Percentiles rank a stretch among this genome's conserved stretches.
Conservation (phyloP, 2,888 invertebrate species). For the Drosophila planitibia region DNA sequence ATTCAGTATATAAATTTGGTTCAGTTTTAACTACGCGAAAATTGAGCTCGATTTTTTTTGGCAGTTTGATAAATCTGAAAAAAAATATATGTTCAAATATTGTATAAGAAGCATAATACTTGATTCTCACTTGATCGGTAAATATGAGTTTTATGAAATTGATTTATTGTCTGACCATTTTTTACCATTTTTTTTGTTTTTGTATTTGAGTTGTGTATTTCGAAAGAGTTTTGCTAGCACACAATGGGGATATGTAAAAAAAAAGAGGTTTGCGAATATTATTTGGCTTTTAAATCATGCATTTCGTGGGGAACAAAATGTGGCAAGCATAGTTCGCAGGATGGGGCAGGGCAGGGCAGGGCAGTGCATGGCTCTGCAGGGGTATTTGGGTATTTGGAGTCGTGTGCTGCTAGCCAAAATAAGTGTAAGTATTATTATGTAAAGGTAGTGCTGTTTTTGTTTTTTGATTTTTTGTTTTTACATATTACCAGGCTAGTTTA, state of each 20-base stretch:
- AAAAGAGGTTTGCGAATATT: not conserved
- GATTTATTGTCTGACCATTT: not conserved
- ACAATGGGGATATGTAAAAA: not conserved
- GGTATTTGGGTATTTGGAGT: not conserved
- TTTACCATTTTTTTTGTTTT: not conserved
- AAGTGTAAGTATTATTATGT: slow-evolving; percentile 4
- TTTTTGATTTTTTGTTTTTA: slow-evolving; percentile 33
- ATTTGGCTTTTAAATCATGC: not conserved
- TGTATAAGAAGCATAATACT: not conserved
- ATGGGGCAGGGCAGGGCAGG: not conserved
- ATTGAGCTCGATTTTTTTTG: not conserved
- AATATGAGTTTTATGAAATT: not conserved
- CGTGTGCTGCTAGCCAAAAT: not conserved
- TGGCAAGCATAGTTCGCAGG: slow-evolving; percentile 7
- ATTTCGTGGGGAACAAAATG: slow-evolving; percentile 9
- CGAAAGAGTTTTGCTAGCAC: slow-evolving; percentile 10
- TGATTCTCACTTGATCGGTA: not conserved
- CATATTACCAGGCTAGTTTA: slow-evolving; percentile 74
- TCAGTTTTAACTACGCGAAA: not conserved
- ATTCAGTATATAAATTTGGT: not conserved
- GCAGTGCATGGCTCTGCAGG: not conserved
- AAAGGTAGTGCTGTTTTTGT: not conserved
- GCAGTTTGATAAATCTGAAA: not conserved
- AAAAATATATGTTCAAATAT: not conserved
- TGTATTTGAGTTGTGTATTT: slow-evolving; percentile 28